These are phyloP conservation scores for Ailuropoda melanoleuca DNA, from an alignment of 2,113 vertebrate genomes.

Conservation along the genomic window DNA sequence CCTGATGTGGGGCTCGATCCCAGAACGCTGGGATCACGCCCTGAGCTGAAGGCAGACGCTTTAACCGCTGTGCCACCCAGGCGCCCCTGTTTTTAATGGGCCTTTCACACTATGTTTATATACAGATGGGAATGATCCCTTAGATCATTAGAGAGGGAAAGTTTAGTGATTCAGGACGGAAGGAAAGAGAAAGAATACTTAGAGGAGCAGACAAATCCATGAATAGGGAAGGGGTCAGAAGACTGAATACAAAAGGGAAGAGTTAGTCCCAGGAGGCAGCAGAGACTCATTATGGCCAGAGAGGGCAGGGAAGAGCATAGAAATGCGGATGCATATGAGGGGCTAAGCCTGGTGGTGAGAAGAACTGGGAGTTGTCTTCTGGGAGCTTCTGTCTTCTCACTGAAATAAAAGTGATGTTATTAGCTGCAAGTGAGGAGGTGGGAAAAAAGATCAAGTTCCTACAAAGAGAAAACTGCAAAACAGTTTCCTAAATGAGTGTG, in stretches of 20 bases:
- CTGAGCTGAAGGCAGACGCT: no score
- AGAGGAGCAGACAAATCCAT: background rate
- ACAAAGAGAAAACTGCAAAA: background rate
- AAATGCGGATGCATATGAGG: background rate
- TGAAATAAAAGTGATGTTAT: background rate
- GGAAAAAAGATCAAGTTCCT: background rate
- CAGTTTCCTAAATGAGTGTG: background rate
- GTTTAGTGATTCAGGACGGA: background rate
- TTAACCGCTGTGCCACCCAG: no score
- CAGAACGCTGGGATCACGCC: no score
- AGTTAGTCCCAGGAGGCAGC: background rate
- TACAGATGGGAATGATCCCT: background rate
- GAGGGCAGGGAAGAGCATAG: fast-evolving
- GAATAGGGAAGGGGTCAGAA: background rate
- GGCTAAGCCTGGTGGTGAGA: background rate
- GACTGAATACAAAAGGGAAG: background rate
- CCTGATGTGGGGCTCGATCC: no score
- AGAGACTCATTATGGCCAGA: background rate
- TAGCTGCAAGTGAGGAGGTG: background rate
- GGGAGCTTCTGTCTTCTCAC: background rate
- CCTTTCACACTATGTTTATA: background rate
- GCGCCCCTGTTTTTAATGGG: background rate
- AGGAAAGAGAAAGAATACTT: background rate
- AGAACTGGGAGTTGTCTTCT: background rate
- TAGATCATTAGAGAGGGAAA: background rate